Conservation (phyloP, 1,140 invertebrate genomes). For the Diabrotica virgifera region DNA sequence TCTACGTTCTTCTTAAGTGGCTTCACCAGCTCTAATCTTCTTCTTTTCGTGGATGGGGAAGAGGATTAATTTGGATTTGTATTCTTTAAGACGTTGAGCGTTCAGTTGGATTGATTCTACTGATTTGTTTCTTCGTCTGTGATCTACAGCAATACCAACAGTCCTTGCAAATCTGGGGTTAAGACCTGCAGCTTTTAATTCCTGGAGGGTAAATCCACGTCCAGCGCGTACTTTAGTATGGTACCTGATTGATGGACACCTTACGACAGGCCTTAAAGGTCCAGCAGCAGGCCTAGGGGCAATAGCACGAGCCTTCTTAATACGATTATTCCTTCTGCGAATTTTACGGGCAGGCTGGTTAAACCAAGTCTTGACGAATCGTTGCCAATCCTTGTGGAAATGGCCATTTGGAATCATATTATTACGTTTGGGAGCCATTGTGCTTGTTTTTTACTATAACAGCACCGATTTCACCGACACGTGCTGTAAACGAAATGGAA, state of each 20-base stretch:
- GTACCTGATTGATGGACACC: conserved; percentile 91
- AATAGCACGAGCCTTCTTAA: conserved; percentile 87
- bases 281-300: conserved; percentile 89
- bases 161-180: conserved; percentile 81
- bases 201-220: conserved; percentile 93
- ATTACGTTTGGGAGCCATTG: conserved; percentile 78
- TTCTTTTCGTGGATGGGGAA: conserved; percentile 92
- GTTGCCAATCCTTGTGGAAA: conserved; percentile 99
- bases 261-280: conserved; percentile 84
- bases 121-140: conserved; percentile 90
- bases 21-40: conserved; percentile 91
- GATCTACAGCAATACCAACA: conserved; percentile 92
- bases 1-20: conserved; percentile 89
- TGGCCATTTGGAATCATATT: conserved; percentile 99
- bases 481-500: conserved; percentile 18
- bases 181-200: conserved; percentile 87
- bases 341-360: conserved; percentile 96
- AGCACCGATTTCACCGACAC: conserved; percentile 16
- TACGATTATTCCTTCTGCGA: conserved; percentile 78
- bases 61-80: conserved; percentile 90
- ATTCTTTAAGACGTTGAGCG: conserved; percentile 94
- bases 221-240: conserved; percentile 90
- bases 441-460: conserved; percentile 17
- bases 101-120: conserved; percentile 93
- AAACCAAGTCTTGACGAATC: conserved; percentile 97